A percentile compares a stretch with the other conserved stretches of the same genome.
Evolutionary conservation across 2,797 vertebrate species (phyloP).

Genomic region (Tympanoctomys barrerae): DNA sequence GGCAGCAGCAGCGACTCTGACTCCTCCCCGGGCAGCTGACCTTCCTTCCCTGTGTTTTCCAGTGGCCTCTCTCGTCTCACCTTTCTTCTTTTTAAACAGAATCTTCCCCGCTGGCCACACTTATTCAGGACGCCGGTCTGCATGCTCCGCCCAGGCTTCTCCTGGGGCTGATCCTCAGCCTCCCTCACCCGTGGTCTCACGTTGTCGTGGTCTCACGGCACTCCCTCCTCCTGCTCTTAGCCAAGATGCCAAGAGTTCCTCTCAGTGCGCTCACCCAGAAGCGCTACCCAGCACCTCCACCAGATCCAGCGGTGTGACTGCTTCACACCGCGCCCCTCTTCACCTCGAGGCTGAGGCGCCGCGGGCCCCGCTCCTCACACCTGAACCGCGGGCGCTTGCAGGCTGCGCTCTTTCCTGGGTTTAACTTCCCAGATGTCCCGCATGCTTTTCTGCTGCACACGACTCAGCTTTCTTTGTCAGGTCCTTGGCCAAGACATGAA

Average conservation of each 20-base stretch:
- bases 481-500: background rate
- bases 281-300: background rate
- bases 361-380: background rate
- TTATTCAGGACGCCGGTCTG: background rate
- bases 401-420: background rate
- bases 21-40: background rate
- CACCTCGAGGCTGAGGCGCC: background rate
- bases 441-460: background rate
- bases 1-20: background rate
- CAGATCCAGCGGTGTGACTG: background rate
- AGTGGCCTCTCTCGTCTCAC: background rate
- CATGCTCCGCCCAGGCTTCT: background rate
- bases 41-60: background rate
- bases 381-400: background rate
- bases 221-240: background rate
- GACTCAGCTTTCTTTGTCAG: background rate
- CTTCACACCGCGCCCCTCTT: background rate
- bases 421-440: background rate
- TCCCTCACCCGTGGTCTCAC: background rate
- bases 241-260: background rate
- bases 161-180: background rate
- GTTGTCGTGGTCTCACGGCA: background rate
- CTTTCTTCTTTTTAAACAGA: background rate
- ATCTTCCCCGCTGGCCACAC: background rate
- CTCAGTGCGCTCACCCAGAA: background rate